Base-by-base conservation (phyloP, 1,140 invertebrate genomes). In the Harlomillsia oculata region DNA sequence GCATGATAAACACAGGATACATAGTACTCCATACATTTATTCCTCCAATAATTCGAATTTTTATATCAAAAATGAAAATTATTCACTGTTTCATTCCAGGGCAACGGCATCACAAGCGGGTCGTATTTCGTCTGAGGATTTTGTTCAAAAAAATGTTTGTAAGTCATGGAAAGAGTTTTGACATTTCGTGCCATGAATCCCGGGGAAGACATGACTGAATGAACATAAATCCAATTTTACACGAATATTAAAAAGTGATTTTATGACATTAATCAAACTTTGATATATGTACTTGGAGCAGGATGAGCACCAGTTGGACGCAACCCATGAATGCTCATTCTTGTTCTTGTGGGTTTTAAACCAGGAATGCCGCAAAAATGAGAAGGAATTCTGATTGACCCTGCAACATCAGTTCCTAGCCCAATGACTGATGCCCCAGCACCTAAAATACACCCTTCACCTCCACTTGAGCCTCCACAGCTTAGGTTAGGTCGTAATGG, bases 381-480 rank as follows among this genome's bases (percentile, higher is more conserved):
- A 20, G 56, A 49, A 20, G 60, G 60, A 37, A 58, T 58, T 50
- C 60, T 30, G 14, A 46, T 18, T 21, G 54, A 57, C 9, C 60
- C 60, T 34, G 73, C 75, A 30, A 76, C 71, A 63, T 76, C 75
- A 14, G 71, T 70, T 4, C 75, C 75, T 20, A 76, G 62, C 32
- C 67, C 69, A 34, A 71, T 23, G 5, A 57, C 9, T 62, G 68
- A 32, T 21, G 68, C 69, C 16, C 66, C 62, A 3, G 16, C 21
- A 11, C n/a, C 67, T 41, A 70, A 61, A 13, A 71, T 48, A 29
- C 64, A 53, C 8, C 25, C 67, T 61, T 70, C 64, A 14, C 66
- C 66, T 13, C 54, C 45, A 6, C 43, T 49, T 11, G 57, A 59
- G 13, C 66, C 66, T 21, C 66, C 64, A 20, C 64, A 64, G 28